phyloP scores from a whole-genome alignment of 2,113 vertebrate species.

The Strix uralensis region DNA sequence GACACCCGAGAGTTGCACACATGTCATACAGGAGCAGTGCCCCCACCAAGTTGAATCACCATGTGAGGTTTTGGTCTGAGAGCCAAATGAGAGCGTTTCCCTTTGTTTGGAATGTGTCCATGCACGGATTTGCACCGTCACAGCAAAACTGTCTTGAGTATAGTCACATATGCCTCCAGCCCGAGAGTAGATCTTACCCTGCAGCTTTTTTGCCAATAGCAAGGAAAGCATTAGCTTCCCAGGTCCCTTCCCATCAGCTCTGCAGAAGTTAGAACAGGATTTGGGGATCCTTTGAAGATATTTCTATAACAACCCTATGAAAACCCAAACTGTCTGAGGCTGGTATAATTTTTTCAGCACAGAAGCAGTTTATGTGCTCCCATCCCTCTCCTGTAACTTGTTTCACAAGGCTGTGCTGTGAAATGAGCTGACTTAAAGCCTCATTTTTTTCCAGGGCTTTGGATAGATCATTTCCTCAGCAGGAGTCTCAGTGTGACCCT shows the following conservation, averaged over 20 bases:
- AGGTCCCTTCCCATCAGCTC: not conserved
- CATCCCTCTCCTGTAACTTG: not conserved
- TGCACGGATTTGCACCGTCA: accelerated
- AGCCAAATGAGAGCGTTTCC: not conserved
- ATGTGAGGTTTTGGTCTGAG: accelerated
- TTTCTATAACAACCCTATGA: not conserved
- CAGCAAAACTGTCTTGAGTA: not conserved
- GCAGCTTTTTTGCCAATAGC: not conserved
- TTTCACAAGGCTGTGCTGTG: not conserved
- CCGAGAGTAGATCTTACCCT: not conserved
- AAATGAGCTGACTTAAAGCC: not conserved
- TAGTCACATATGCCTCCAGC: accelerated
- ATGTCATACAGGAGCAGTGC: accelerated
- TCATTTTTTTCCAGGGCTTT: not conserved
- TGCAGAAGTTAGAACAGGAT: not conserved
- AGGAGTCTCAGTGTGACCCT: not conserved
- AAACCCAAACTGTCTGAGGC: not conserved
- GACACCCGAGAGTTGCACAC: accelerated
- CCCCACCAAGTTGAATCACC: not conserved
- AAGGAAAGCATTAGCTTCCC: not conserved
- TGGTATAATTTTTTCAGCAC: not conserved
- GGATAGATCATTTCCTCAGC: not conserved
- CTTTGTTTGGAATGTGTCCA: not conserved
- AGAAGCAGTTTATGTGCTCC: not conserved
- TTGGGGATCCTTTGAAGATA: not conserved